Evolutionary conservation across 2,113 vertebrate species (phyloP), one percentile per base, ranked within the genome.

Genomic region (Ammodytes dubius): DNA sequence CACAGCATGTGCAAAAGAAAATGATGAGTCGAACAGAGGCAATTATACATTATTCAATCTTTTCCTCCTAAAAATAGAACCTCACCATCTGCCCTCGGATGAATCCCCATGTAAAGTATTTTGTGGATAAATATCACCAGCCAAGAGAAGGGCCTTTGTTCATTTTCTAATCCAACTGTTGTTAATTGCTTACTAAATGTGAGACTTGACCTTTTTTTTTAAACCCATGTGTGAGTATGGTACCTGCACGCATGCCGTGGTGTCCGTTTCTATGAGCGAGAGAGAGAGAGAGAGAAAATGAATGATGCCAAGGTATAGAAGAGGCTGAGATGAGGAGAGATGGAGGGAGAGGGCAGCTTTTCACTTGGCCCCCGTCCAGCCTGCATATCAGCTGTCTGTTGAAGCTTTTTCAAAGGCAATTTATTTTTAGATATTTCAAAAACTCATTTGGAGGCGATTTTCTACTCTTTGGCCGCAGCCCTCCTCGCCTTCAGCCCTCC

Each of bases 391-490:
- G 74, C 88, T 91, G 83, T 88, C 92, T 83, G 84, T 91, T 87
- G 84, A 27, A 89, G 88, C 81, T 84, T 92, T 93, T 90, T 93
- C 92, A 94, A 93, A 94, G 87, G 88, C 89, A 90, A 90, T 94
- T 94, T 94, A 94, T 91, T 94, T 91, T 93, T 87, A 91, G 89
- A 94, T 93, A 93, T 94, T 93, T 93, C 92, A 94, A 91, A 95
- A 92, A 93, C 88, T 93, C 87, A 93, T 94, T 91, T 91, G 84
- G 89, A 94, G 88, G 77, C 76, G 78, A 93, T 93, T 94, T 91
- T 92, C 89, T 27, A 74, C 85, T 83, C 74, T 59, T 56, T 70
- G 74, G 77, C 79, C 70, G 63, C 57, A 77, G 83, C 81, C 65
- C 67, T 78, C 43, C 67, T 78, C 43, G 63, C 67, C 79, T 70